These are phyloP conservation scores for Plecotus auritus DNA, from an alignment of 2,113 vertebrate species.

Conservation along the genomic window DNA sequence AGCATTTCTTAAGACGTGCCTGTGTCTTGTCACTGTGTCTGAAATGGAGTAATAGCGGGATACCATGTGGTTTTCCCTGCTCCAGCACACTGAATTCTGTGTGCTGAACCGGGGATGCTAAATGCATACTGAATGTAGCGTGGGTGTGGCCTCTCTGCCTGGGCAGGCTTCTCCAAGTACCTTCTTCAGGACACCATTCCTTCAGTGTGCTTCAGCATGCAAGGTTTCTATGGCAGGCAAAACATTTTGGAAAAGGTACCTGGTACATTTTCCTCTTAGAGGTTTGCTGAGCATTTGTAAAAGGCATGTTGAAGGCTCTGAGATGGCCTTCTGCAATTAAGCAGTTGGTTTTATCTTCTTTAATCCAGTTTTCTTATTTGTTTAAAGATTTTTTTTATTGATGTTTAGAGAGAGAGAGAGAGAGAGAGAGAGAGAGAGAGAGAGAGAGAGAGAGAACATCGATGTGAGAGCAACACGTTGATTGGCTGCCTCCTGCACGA, in stretches of 20 bases:
- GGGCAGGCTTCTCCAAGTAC: not conserved
- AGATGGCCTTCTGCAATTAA: not conserved
- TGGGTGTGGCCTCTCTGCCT: not conserved
- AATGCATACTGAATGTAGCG: not conserved
- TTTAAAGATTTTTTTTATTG: too few relatives aligned
- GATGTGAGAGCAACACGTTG: too few relatives aligned
- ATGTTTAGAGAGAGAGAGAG: too few relatives aligned
- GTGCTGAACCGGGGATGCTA: not conserved
- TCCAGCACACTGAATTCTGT: not conserved
- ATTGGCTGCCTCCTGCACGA: too few relatives aligned
- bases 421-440: too few relatives aligned
- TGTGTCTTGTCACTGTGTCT: not conserved
- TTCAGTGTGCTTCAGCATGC: not conserved
- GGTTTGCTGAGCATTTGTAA: not conserved
- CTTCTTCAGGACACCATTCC: not conserved
- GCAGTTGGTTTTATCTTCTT: not conserved
- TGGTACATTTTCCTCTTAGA: not conserved
- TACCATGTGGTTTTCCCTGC: not conserved
- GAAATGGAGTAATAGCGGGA: too few relatives aligned
- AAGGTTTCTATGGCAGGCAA: not conserved
- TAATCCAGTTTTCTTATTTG: not conserved
- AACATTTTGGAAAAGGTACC: not conserved
- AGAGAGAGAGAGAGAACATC: too few relatives aligned
- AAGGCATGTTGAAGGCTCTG: not conserved
- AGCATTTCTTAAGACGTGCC: not conserved